Percentiles rank a stretch among this genome's conserved stretches.
Conservation (phyloP, 2,797 vertebrate species). For the Xyrichtys novacula region DNA sequence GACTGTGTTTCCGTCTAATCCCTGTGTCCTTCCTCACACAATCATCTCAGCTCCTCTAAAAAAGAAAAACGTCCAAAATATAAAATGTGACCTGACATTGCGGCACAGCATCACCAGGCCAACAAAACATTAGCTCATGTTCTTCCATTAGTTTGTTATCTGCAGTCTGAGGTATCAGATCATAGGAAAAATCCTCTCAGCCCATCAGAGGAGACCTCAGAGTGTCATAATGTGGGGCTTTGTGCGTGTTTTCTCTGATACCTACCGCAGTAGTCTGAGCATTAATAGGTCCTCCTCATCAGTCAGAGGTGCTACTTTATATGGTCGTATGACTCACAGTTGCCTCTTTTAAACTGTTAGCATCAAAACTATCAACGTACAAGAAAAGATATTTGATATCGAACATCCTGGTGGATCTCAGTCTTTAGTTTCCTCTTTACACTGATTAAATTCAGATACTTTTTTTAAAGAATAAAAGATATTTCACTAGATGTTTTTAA, state of each 20-base stretch:
- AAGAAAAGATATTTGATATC: not conserved
- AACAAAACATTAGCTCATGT: conserved; percentile 81
- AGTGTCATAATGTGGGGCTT: conserved; percentile 59
- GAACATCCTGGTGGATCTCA: no score
- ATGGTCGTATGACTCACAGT: conserved; percentile 68
- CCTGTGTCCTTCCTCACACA: not conserved
- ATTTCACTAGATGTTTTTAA: not conserved
- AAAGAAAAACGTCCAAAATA: conserved; percentile 5
- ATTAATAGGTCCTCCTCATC: conserved; percentile 60
- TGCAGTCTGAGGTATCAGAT: conserved; percentile 52
- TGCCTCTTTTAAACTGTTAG: conserved; percentile 38
- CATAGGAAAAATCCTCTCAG: conserved; percentile 72
- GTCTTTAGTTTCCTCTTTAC: no score
- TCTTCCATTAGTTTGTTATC: conserved; percentile 68
- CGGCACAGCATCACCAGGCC: conserved; percentile 52
- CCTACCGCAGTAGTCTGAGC: conserved; percentile 59
- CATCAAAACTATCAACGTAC: not conserved
- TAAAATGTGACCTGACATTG: conserved; percentile 24
- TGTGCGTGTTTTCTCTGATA: conserved; percentile 43
- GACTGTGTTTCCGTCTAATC: not conserved
- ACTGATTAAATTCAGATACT: no score
- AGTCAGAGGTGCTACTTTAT: conserved; percentile 45
- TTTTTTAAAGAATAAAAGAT: no score
- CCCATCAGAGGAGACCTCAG: conserved; percentile 56
- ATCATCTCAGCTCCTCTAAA: not conserved